Evolutionary conservation across 1,140 invertebrate species (phyloP).

Genomic region (Cotesia typhae): DNA sequence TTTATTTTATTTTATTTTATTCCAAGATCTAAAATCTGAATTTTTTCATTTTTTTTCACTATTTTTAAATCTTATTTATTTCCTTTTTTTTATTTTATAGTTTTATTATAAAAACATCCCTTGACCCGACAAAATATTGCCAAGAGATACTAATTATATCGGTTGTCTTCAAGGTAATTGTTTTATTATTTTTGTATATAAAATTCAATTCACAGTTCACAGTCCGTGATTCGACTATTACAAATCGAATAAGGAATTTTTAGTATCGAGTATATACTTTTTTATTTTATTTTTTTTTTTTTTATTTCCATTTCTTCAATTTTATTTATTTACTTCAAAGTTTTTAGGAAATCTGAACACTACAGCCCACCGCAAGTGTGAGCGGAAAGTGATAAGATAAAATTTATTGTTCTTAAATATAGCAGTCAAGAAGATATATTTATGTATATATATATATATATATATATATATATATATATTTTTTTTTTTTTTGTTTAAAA

Average conservation of each 20-base stretch:
- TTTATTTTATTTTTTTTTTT: background rate
- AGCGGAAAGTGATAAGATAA: constrained; percentile 19
- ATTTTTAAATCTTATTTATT: constrained; percentile 23
- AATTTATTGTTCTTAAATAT: constrained; percentile 36
- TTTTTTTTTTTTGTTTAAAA: constrained; percentile 25
- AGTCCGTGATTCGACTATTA: constrained; percentile 50
- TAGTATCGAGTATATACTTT: constrained; percentile 7
- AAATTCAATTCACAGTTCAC: constrained; percentile 53
- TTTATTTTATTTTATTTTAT: constrained; percentile 15
- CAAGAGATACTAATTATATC: constrained; percentile 55
- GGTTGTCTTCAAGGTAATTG: constrained; percentile 52
- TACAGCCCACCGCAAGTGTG: constrained; percentile 47
- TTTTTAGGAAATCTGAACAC: constrained; percentile 54
- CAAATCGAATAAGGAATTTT: constrained; percentile 41
- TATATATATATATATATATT: background rate
- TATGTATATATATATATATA: constrained; percentile 5
- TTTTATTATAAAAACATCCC: constrained; percentile 61
- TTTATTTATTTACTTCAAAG: constrained; percentile 17
- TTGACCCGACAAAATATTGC: constrained; percentile 63
- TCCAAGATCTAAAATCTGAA: constrained; percentile 36
- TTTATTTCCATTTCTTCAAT: constrained; percentile 19
- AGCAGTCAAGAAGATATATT: constrained; percentile 28
- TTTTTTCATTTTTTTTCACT: constrained; percentile 3
- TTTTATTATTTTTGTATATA: constrained; percentile 45
- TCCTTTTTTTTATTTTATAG: constrained; percentile 31